Evolutionary conservation across 1,140 invertebrate genomes (phyloP).

Genomic region (Drosophila insularis): DNA sequence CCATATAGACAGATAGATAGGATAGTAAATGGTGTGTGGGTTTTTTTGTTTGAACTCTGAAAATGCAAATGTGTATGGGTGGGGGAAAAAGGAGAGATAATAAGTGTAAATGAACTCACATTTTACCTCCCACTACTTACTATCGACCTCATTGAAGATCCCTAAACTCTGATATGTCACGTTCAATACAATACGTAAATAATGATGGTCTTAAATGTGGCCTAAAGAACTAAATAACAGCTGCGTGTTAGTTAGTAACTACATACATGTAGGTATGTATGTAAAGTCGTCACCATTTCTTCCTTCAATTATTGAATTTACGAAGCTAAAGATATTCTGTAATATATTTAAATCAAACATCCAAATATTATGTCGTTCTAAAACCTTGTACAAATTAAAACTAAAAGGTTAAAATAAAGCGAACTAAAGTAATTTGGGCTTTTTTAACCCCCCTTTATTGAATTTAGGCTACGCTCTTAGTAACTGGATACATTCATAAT

Average conservation of each 20-base stretch:
- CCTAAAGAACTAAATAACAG: no score
- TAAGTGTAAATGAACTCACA: background rate
- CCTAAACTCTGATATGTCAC: background rate
- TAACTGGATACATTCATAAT: no score
- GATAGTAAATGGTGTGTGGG: background rate
- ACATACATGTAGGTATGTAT: background rate
- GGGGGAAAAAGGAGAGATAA: background rate
- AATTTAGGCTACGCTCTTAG: no score
- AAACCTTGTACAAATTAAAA: no score
- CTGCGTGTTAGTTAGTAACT: background rate
- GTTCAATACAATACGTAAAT: background rate
- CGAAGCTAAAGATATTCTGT: no score
- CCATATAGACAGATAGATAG: background rate
- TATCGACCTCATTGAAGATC: background rate
- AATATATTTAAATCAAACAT: no score
- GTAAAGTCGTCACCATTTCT: no score
- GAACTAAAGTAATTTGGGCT: no score
- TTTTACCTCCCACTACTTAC: background rate
- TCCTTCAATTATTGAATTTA: no score
- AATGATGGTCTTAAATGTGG: background rate
- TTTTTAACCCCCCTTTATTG: no score
- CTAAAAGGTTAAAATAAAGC: no score
- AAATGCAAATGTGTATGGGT: background rate
- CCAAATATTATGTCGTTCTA: no score
- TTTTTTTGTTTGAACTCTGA: background rate